Evolutionary conservation across 2,113 vertebrate species (phyloP).

Genomic region (Gobius niger): DNA sequence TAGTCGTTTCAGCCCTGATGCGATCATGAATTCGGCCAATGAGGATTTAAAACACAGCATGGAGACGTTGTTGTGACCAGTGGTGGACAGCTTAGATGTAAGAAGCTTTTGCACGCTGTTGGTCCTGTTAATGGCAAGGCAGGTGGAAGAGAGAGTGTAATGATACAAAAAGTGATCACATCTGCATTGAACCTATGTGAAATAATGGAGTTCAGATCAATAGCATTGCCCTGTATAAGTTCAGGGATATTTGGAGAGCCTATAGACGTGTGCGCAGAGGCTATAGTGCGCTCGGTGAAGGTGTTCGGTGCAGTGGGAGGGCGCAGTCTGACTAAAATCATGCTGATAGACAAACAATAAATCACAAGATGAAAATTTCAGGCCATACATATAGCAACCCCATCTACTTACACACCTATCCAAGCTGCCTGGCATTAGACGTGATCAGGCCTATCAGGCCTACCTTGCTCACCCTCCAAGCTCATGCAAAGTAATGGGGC

Average conservation of each 20-base stretch:
- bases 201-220: constrained; percentile 12
- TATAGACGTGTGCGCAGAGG: constrained; percentile 52
- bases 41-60: constrained; percentile 43
- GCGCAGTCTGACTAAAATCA: constrained; percentile 28
- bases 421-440: too few relatives aligned
- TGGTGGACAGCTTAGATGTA: constrained; percentile 56
- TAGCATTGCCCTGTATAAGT: constrained; percentile 71
- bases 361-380: too few relatives aligned
- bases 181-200: constrained; percentile 53
- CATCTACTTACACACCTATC: too few relatives aligned
- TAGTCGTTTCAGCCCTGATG: too few relatives aligned
- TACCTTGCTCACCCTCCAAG: too few relatives aligned
- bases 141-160: constrained; percentile 18
- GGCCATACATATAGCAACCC: too few relatives aligned
- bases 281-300: constrained; percentile 57
- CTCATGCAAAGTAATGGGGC: too few relatives aligned
- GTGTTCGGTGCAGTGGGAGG: constrained; percentile 39
- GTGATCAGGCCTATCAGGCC: too few relatives aligned
- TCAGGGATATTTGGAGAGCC: constrained; percentile 60
- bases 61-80: constrained; percentile 47
- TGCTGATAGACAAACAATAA: constrained; percentile 59
- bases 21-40: constrained; percentile 70
- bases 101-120: constrained; percentile 64
- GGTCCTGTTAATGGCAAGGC: constrained; percentile 45
- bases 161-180: constrained; percentile 41